Evolutionary conservation across 2,888 invertebrate species (phyloP), one percentile per base, ranked within the genome.

Genomic region (Macroteleia sp.): DNA sequence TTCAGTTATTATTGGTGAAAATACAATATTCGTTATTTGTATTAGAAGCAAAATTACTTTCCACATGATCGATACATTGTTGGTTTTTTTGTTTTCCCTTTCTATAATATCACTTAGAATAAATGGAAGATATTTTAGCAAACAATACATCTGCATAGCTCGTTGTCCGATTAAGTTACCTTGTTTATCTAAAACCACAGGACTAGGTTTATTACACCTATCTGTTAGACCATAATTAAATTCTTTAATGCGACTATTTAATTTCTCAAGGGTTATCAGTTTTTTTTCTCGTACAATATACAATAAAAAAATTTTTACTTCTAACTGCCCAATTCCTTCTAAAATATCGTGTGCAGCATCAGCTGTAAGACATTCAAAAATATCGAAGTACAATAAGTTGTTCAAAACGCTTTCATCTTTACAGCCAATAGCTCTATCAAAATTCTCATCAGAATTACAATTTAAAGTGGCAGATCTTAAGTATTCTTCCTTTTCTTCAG

Each of bases 121-220:
- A 9, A 59, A 28, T 4, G 59, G 59, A 16, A 79, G 34, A 44
- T 41, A 81, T 69, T 25, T 71, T 4, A 77, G 4, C 12, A 78
- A 54, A 50, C 73, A 76, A 34, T 48, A 57, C 52, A 67, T 71
- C 52, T 81, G 81, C 57, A 73, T 50, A 4, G 76, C 74, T 28
- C 81, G 59, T 67, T 81, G 70, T n/a, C 80, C 74, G 17, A 81
- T 71, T 20, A 80, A 73, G 8, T 42, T 36, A 6, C 62, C 66
- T 1, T 30, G 41, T 44, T 81, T 80, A 28, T 74, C 67, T 10
- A 80, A n/a, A 6, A 44, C 22, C 9, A 81, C 71, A 9, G 79
- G 76, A 67, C 79, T 81, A 10, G 76, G 74, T 54, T 81, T 78
- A 52, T 74, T 59, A 30, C 20, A 34, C 2, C 41, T 36, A n/a